phyloP scores from a whole-genome alignment of 2,888 invertebrate genomes.

The Elysia crispata region DNA sequence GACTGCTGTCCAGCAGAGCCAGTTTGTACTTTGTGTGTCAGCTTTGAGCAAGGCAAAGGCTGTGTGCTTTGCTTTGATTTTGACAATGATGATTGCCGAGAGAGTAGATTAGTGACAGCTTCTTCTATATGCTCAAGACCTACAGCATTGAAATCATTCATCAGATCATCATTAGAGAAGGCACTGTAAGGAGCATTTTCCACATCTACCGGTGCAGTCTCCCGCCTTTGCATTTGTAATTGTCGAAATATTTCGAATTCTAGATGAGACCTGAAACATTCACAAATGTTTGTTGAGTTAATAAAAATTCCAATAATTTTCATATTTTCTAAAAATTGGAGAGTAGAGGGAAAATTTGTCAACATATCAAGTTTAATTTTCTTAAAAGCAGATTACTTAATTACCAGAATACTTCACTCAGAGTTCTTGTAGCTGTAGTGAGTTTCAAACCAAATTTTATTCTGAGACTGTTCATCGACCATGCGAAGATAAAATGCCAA shows the following conservation, averaged over 20 bases:
- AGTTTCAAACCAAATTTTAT: no score
- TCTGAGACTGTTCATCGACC: no score
- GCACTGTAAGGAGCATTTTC: slow-evolving; percentile 5
- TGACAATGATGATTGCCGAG: neutral
- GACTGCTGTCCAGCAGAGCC: slow-evolving; percentile 35
- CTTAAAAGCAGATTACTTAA: no score
- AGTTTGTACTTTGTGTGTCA: slow-evolving; percentile 29
- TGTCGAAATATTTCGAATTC: slow-evolving; percentile 75
- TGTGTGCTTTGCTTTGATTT: slow-evolving; percentile 21
- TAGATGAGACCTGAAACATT: slow-evolving; percentile 68
- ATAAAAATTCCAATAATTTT: no score
- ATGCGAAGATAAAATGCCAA: no score
- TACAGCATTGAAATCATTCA: neutral
- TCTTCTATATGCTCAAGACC: neutral
- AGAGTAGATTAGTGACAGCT: no score
- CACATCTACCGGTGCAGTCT: slow-evolving; percentile 39
- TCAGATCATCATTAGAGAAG: slow-evolving; percentile 5
- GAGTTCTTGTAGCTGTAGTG: no score
- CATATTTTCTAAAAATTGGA: no score
- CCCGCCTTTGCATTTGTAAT: slow-evolving; percentile 72
- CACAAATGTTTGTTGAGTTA: no score
- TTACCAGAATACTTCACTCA: no score
- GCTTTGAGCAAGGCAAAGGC: neutral
- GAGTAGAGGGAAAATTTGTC: no score
- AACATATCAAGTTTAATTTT: no score